Evolutionary conservation across 2,888 invertebrate species (phyloP).

Genomic region (Drosophila fulvimacula): DNA sequence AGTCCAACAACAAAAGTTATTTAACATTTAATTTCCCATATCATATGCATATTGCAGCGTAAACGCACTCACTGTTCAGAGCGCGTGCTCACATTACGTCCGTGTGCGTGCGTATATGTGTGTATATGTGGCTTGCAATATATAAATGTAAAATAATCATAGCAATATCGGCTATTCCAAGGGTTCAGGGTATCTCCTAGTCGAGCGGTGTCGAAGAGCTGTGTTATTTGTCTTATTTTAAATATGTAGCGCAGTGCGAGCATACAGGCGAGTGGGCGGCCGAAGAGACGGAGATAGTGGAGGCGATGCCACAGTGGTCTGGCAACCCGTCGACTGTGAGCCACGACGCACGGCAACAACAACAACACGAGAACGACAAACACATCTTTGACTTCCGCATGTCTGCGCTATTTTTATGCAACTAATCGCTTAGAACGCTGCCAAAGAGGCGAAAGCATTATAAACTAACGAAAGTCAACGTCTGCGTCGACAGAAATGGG

Average conservation of each 20-base stretch:
- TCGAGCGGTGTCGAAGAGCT: no score
- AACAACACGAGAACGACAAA: constrained; percentile 11
- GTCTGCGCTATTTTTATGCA: constrained; percentile 72
- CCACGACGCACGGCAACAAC: constrained; percentile 1
- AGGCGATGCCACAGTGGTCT: constrained; percentile 25
- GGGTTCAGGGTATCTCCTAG: no score
- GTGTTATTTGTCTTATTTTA: no score
- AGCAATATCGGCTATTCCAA: no score
- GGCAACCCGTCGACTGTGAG: constrained; percentile 32
- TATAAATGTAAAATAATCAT: no score
- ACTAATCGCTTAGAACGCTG: constrained; percentile 73
- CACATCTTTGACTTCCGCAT: constrained; percentile 62
- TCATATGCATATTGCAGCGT: no score
- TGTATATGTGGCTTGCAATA: no score
- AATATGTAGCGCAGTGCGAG: neutral
- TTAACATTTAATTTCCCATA: no score
- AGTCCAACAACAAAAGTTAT: no score
- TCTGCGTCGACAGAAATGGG: constrained; percentile 39
- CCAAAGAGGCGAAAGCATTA: constrained; percentile 42
- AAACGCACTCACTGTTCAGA: no score
- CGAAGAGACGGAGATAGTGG: constrained; percentile 38
- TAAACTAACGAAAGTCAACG: constrained; percentile 36
- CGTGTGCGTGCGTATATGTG: no score
- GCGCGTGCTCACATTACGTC: no score
- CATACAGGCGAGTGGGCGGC: constrained; percentile 46